A percentile compares a stretch with the other conserved stretches of the same genome.
Conservation (phyloP, 1,140 invertebrate genomes). For the Plectus sambesii region DNA sequence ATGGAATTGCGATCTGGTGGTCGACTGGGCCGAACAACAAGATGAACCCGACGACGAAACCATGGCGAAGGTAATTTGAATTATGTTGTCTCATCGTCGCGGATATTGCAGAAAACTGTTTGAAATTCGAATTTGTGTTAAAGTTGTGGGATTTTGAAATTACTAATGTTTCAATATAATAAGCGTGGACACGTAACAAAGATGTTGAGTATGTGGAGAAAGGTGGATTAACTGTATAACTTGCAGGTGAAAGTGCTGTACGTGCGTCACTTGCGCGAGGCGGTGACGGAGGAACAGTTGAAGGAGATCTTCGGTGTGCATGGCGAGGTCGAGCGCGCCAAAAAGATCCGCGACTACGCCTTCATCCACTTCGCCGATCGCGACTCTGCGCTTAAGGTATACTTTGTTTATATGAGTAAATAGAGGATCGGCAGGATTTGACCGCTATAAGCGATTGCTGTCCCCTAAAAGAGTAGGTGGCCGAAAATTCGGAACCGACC, state of each 20-base stretch:
- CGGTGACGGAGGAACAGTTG: slow-evolving; percentile 84
- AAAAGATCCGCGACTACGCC: slow-evolving; percentile 82
- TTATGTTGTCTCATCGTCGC: slow-evolving; percentile 10
- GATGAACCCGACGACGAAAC: slow-evolving; percentile 96
- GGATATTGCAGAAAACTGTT: slow-evolving; percentile 3
- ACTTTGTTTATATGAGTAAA: no score
- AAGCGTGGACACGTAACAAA: no score
- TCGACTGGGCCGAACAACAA: slow-evolving; percentile 99
- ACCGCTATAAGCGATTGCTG: slow-evolving; percentile 3
- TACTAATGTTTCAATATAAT: slow-evolving; percentile 5
- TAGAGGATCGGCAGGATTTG: no score
- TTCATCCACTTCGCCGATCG: slow-evolving; percentile 98
- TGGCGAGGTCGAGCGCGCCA: slow-evolving; percentile 90
- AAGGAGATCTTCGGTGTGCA: slow-evolving; percentile 83
- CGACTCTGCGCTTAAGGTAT: slow-evolving; percentile 70
- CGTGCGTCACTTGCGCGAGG: slow-evolving; percentile 88
- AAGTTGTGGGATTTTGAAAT: background rate
- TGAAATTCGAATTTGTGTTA: background rate
- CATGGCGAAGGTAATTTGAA: slow-evolving; percentile 73
- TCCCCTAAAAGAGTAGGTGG: no score
- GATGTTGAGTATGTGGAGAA: no score
- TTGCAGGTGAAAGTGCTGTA: slow-evolving; percentile 94
- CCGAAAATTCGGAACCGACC: no score
- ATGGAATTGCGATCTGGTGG: slow-evolving; percentile 98
- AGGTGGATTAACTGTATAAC: no score